Base-by-base conservation (phyloP, 2,113 vertebrate genomes). In the Oryzias javanicus region DNA sequence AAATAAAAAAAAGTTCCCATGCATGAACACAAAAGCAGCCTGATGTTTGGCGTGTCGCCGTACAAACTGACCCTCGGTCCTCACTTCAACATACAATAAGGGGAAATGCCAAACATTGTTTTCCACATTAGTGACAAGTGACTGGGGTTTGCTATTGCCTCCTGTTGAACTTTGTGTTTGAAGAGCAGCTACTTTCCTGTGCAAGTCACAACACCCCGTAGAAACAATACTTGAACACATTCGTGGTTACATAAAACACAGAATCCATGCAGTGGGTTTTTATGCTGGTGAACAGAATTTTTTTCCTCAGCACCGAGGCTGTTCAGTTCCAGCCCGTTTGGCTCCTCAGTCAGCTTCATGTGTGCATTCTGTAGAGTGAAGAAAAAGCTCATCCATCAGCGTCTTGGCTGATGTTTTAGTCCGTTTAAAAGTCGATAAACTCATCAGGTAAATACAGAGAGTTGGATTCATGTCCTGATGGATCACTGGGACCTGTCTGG, bases 401-500 rank as follows among this genome's bases (percentile, higher is more conserved):
- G 2, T 64, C 35, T 58, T 44, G 52, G 72, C 70, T 80, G 78
- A 55, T 64, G 42, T 63, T 70, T 70, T 51, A 22, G 29, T 58
- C 56, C 63, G 45, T 48, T 42, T 46, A 29, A 18, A 15, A 15
- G 35, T 24, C 3, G 4, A 22, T 41, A 45, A 35, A 24, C 55
- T 20, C 27, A 41, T n/a, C 47, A 27, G 24, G 8, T 44, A 20
- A 59, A 49, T 64, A 44, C 54, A 46, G 14, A 44, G 62, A 5
- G 20, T 18, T 19, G 19, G 8, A 22, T 16, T 17, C 17, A 41
- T 45, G 2, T 4, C 50, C 53, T 40, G 47, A 3, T 47, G 0
- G 42, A 45, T 90, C 74, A 91, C 81, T 92, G 87, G 0, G 86
- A 88, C 55, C 87, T 72, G 78, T 91, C 89, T 4, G 89, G 84